Percentiles rank a stretch among this genome's conserved stretches.
Evolutionary conservation across 2,113 vertebrate species (phyloP).

Genomic region (Nipponia nippon): DNA sequence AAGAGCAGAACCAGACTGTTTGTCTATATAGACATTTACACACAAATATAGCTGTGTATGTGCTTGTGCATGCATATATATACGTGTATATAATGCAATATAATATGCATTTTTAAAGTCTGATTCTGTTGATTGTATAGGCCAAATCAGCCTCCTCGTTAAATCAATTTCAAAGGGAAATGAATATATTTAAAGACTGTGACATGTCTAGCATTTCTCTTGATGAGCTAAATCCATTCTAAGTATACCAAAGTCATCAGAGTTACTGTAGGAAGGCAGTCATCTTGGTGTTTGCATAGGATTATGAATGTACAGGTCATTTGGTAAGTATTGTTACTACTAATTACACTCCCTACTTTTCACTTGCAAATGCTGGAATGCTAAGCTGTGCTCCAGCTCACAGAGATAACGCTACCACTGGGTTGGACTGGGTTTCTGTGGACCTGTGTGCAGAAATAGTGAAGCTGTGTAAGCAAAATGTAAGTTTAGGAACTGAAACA

Average conservation of each 20-base stretch:
- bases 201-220: constrained; percentile 38
- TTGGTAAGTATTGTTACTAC: not conserved
- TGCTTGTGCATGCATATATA: not conserved
- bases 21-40: not conserved
- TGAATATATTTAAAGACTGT: constrained; percentile 57
- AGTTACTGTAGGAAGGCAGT: not conserved
- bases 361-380: not conserved
- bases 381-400: not conserved
- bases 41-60: not conserved
- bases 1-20: not conserved
- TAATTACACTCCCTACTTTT: not conserved
- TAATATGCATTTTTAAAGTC: constrained; percentile 7
- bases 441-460: not conserved
- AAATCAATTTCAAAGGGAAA: constrained; percentile 54
- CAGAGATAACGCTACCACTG: not conserved
- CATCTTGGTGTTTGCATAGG: not conserved
- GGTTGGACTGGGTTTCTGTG: not conserved
- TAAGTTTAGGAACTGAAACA: not conserved
- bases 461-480: not conserved
- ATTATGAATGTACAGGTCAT: not conserved
- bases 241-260: constrained; percentile 5
- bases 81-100: constrained; percentile 18
- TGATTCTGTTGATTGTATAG: constrained; percentile 49
- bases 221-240: constrained; percentile 48
- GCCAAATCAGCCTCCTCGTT: constrained; percentile 52